Conservation (phyloP, 2,888 invertebrate genomes). For the Euclidia mi region DNA sequence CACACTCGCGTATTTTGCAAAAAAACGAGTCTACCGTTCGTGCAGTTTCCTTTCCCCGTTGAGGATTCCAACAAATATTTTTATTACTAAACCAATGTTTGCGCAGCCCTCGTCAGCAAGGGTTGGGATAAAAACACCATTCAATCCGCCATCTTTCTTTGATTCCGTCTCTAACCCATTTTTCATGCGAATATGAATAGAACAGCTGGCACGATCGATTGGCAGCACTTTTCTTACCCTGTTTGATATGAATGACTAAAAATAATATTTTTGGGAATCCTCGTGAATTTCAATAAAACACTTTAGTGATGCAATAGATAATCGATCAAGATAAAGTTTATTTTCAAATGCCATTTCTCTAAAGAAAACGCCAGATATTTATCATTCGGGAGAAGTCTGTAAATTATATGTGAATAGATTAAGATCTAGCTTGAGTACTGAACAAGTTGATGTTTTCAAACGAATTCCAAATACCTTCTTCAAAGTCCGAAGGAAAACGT, state of each 20-base stretch:
- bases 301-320: background rate
- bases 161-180: conserved; percentile 74
- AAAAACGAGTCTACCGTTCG: conserved; percentile 66
- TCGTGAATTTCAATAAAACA: conserved; percentile 8
- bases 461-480: conserved; percentile 18
- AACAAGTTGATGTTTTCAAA: conserved; percentile 19
- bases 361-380: too few relatives aligned
- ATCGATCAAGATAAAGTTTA: background rate
- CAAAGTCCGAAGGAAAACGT: conserved; percentile 24
- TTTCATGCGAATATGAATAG: conserved; percentile 78
- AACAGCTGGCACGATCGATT: conserved; percentile 72
- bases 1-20: conserved; percentile 75
- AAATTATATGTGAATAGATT: background rate
- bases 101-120: conserved; percentile 82
- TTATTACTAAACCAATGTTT: conserved; percentile 89
- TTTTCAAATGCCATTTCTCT: background rate
- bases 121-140: conserved; percentile 79
- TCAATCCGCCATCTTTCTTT: conserved; percentile 78
- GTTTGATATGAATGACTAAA: conserved; percentile 57
- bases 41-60: conserved; percentile 71
- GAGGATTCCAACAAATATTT: conserved; percentile 87
- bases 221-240: conserved; percentile 65
- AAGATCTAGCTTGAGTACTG: conserved; percentile 3
- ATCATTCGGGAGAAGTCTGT: background rate
- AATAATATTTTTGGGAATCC: conserved; percentile 21